Evolutionary conservation across 2,888 invertebrate species (phyloP).

Genomic region (Polyommatus iphigenia): DNA sequence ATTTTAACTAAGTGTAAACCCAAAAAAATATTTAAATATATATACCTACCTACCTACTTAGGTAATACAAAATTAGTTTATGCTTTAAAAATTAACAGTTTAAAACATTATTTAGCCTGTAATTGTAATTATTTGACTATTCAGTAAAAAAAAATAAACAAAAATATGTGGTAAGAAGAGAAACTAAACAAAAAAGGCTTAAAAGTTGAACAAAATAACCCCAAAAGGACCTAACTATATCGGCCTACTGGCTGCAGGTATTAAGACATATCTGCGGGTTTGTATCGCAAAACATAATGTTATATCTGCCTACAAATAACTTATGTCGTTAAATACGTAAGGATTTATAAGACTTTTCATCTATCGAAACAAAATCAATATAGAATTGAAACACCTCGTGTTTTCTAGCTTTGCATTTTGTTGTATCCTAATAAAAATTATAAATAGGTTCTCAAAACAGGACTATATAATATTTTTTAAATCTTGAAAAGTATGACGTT

Average conservation of each 20-base stretch:
- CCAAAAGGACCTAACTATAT: slow-evolving; percentile 37
- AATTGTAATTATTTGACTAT: neutral
- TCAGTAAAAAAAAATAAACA: neutral
- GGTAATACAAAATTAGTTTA: neutral
- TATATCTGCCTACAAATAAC: slow-evolving; percentile 5
- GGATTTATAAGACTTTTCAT: no score
- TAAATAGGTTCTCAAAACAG: no score
- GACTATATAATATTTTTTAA: no score
- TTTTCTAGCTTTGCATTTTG: no score
- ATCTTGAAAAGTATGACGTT: no score
- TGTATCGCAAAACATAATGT: slow-evolving; percentile 19
- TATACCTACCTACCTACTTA: neutral
- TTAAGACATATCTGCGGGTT: slow-evolving; percentile 36
- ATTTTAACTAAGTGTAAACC: neutral
- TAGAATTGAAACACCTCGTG: no score
- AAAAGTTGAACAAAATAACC: neutral
- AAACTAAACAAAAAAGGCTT: neutral
- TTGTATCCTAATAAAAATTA: no score
- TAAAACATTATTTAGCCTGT: neutral
- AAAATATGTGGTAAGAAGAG: neutral
- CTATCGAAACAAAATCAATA: no score
- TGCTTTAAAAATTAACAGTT: neutral
- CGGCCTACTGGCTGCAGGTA: slow-evolving; percentile 36
- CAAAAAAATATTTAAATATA: neutral
- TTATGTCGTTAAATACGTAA: neutral